Base-by-base conservation (phyloP, 2,888 invertebrate genomes). In the Phengaris alcon region DNA sequence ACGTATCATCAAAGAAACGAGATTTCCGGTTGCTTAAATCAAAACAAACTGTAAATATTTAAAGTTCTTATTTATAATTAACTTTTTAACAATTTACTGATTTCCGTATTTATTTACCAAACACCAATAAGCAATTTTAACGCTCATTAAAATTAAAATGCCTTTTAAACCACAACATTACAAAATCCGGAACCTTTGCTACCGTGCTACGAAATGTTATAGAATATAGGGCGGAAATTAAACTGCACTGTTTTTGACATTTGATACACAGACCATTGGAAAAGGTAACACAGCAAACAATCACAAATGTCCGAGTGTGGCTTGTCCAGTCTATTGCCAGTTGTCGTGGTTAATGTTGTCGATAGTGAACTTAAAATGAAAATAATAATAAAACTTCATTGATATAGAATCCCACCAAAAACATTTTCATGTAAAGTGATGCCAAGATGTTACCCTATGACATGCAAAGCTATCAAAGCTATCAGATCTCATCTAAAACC, bases 231-330 rank as follows among this genome's bases (percentile, higher is more conserved):
- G 13, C 64, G 64, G 64, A 64, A 64, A 64, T 64, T 64, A 64
- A 64, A 64, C 64, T 64, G 44, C 64, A 35, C 64, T 44, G 64
- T 64, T 64, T 64, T 35, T 64, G 64, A 64, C 44, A 64, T 44
- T 64, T 64, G 12, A 64, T 64, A 64, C 35, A 64, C 64, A 64
- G 1, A 64, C 64, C 35, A 44, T 44, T 64, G 64, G 12, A 64
- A 64, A 64, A 64, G 64, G 64, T 64, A 35, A 64, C 35, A 64
- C 22, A 35, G 2, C 12, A 64, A 35, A 35, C 64, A 64, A 64
- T 44, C 44, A 64, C 64, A 64, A 64, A 64, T 64, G 64, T 64
- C 64, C 64, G 52, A 52, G 52, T 52, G 52, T 52, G 52, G 64
- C 35, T 6, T 64, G 12, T 35, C 64, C 64, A 6, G 64, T 13